Percentiles rank a stretch among this genome's conserved stretches.
Conservation (phyloP, 2,113 vertebrate genomes). For the Malurus elegans region DNA sequence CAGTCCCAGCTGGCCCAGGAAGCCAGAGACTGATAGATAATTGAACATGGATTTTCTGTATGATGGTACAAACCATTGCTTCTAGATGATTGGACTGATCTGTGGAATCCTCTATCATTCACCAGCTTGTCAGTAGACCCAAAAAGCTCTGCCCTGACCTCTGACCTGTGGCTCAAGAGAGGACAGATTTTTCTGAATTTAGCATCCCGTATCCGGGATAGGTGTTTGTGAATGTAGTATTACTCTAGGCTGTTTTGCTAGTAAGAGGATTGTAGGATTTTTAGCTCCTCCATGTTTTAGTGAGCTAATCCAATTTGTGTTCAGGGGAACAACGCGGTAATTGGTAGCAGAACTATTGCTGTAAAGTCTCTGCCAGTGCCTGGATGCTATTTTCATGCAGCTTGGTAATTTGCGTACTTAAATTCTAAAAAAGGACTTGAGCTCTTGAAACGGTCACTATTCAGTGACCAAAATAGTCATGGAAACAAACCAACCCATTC, state of each 20-base stretch:
- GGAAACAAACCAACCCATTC: not conserved
- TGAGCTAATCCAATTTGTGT: not conserved
- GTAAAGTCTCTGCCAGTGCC: not conserved
- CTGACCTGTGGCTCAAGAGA: not conserved
- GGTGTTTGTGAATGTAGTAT: not conserved
- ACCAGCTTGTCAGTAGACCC: not conserved
- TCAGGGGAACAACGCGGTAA: not conserved
- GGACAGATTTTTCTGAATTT: not conserved
- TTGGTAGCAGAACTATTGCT: not conserved
- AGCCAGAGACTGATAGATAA: not conserved
- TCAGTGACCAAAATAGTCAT: slow-evolving; percentile 3
- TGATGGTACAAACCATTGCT: not conserved
- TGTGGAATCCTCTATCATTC: not conserved
- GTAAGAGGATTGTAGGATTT: not conserved
- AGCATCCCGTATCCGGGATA: not conserved
- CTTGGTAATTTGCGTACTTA: not conserved
- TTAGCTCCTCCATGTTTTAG: not conserved
- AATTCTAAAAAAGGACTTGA: slow-evolving; percentile 15
- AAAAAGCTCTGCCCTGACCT: not conserved
- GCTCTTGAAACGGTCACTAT: not conserved
- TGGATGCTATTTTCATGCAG: slow-evolving; percentile 6
- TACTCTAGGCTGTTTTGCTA: not conserved
- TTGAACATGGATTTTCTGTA: not conserved
- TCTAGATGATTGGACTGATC: not conserved
- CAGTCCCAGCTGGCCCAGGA: not conserved